phyloP scores from a whole-genome alignment of 1,140 invertebrate species.

The Trachymyrmex septentrionalis region DNA sequence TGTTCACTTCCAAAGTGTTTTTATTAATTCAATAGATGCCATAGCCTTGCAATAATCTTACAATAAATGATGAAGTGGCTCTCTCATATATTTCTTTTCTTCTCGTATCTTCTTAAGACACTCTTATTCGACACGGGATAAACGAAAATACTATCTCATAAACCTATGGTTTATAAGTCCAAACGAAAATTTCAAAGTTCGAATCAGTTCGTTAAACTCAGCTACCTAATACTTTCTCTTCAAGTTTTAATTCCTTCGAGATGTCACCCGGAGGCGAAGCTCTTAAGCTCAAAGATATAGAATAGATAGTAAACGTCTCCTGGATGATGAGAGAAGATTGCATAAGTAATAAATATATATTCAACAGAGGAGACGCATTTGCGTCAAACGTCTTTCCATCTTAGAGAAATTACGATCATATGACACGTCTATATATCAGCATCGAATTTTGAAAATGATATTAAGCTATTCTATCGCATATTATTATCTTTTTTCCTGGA shows the following conservation, averaged over 20 bases:
- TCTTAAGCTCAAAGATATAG: constrained; percentile 20
- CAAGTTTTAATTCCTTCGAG: constrained; percentile 29
- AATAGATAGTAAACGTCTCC: constrained; percentile 14
- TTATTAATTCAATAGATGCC: not conserved
- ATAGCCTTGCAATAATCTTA: not conserved
- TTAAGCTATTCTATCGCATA: not conserved
- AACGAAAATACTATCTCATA: not conserved
- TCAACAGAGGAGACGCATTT: not conserved
- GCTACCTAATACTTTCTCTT: constrained; percentile 22
- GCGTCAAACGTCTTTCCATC: constrained; percentile 25
- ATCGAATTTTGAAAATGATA: constrained; percentile 24
- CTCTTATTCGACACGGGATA: not conserved
- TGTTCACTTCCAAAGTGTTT: not conserved
- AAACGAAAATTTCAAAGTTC: constrained; percentile 19
- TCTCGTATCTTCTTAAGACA: not conserved
- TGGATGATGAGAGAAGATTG: not conserved
- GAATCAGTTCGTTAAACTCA: constrained; percentile 38
- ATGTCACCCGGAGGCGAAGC: not conserved
- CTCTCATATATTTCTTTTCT: not conserved
- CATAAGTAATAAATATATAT: constrained; percentile 29
- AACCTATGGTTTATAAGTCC: constrained; percentile 28
- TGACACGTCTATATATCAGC: not conserved
- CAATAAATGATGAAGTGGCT: not conserved
- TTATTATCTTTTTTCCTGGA: not conserved
- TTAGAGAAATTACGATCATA: not conserved